Evolutionary conservation across 2,797 vertebrate species (phyloP).

Genomic region (Parauchenoglanis ngamensis): DNA sequence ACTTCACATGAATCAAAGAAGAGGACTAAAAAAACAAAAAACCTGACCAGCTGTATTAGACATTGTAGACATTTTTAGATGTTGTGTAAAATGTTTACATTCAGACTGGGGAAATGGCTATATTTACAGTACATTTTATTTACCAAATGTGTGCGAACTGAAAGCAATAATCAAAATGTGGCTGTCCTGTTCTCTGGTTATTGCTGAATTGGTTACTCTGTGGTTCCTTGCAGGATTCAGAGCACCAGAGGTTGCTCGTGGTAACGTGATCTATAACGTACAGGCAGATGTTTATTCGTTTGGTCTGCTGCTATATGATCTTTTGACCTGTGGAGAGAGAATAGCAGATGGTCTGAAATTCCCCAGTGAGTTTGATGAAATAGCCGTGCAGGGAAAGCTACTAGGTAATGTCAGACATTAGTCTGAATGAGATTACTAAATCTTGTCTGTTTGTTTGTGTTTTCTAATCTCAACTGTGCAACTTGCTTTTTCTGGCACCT

Average conservation of each 20-base stretch:
- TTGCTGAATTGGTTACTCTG: not conserved
- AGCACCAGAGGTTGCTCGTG: slow-evolving; percentile 92
- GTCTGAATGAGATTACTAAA: not conserved
- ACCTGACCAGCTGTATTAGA: not conserved
- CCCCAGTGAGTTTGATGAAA: slow-evolving; percentile 96
- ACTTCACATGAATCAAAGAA: not conserved
- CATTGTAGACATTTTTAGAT: not conserved
- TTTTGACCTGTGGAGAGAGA: slow-evolving; percentile 88
- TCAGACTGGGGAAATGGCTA: not conserved
- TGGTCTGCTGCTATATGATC: slow-evolving; percentile 94
- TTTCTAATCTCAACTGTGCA: not conserved
- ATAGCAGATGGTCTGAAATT: slow-evolving; percentile 95
- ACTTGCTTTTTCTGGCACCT: not conserved
- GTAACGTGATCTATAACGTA: slow-evolving; percentile 94
- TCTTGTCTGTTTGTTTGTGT: not conserved
- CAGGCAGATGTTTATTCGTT: slow-evolving; percentile 96
- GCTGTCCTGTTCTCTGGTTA: not conserved
- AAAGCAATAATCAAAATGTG: not conserved
- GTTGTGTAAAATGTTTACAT: not conserved
- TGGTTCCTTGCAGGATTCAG: slow-evolving; percentile 83
- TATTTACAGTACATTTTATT: not conserved
- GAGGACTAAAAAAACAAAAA: not conserved
- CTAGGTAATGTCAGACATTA: slow-evolving; percentile 76
- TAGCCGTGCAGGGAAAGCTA: slow-evolving; percentile 90
- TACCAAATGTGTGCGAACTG: not conserved